Conservation (phyloP, 2,888 invertebrate species). For the Archips crataeganus region DNA sequence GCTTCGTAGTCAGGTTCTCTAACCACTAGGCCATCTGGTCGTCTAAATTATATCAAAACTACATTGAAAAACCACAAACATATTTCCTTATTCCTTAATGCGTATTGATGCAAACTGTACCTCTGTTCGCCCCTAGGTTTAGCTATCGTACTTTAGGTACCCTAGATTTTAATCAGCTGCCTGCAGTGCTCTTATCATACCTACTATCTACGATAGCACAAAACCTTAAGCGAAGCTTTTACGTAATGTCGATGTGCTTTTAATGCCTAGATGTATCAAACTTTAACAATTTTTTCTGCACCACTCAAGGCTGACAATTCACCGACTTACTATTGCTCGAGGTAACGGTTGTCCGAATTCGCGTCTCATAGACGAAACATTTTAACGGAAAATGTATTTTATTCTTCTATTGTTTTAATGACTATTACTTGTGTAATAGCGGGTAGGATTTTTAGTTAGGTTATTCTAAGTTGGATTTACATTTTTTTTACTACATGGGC, state of each 20-base stretch:
- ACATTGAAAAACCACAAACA: too few species aligned
- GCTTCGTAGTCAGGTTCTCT: too few species aligned
- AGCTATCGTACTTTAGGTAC: not conserved
- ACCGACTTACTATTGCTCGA: not conserved
- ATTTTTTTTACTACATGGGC: too few species aligned
- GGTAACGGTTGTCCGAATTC: not conserved
- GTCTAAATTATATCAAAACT: too few species aligned
- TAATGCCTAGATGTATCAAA: not conserved
- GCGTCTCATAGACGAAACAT: not conserved
- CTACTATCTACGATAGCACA: slow-evolving; percentile 3
- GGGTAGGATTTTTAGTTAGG: too few species aligned
- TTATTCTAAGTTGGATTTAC: too few species aligned
- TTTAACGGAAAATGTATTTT: not conserved
- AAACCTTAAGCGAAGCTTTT: slow-evolving; percentile 4
- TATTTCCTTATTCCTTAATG: too few species aligned
- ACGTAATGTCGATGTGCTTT: slow-evolving; percentile 3
- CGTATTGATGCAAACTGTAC: not conserved
- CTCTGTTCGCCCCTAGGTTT: not conserved
- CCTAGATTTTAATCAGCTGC: slow-evolving; percentile 5
- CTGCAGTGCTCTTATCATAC: slow-evolving; percentile 14
- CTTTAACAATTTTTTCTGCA: not conserved
- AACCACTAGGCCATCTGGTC: too few species aligned
- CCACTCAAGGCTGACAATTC: not conserved
- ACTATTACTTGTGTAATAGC: too few species aligned
- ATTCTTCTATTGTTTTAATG: not conserved